These are phyloP conservation scores for Latrodectus geometricus DNA, from an alignment of 1,140 invertebrate genomes.

Conservation along the genomic window DNA sequence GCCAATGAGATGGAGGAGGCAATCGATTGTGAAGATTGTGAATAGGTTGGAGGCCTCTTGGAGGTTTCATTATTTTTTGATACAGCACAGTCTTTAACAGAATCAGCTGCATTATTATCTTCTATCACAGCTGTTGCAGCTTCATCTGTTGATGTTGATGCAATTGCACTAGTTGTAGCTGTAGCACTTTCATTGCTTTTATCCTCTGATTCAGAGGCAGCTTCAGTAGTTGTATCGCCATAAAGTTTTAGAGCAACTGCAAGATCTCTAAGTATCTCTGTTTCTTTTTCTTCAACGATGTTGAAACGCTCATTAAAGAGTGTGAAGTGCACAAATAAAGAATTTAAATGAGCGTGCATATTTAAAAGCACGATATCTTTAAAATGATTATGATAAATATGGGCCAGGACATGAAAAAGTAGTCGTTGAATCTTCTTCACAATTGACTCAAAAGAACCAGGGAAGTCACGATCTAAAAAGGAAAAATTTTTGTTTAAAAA, in stretches of 20 bases:
- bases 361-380: conserved; percentile 91
- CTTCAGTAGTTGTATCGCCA: conserved; percentile 45
- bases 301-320: conserved; percentile 86
- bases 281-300: conserved; percentile 94
- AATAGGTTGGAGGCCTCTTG: conserved; percentile 57
- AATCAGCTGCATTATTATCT: conserved; percentile 53
- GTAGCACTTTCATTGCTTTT: conserved; percentile 21
- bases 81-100: conserved; percentile 50
- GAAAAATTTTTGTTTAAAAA: conserved; percentile 48
- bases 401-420: conserved; percentile 97
- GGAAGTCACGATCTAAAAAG: conserved; percentile 89
- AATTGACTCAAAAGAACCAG: conserved; percentile 90
- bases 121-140: conserved; percentile 60
- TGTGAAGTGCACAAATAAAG: conserved; percentile 95
- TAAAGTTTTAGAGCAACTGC: conserved; percentile 65
- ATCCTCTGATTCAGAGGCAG: conserved; percentile 40
- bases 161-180: background rate
- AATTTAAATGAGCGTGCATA: conserved; percentile 93
- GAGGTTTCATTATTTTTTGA: conserved; percentile 53
- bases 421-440: conserved; percentile 95
- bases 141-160: conserved; percentile 3
- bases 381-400: conserved; percentile 98
- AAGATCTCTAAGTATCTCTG: conserved; percentile 86
- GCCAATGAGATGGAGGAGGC: conserved; percentile 60
- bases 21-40: conserved; percentile 53